Conservation (phyloP, 2,888 invertebrate genomes). For the Dasysyrphus albostriatus region DNA sequence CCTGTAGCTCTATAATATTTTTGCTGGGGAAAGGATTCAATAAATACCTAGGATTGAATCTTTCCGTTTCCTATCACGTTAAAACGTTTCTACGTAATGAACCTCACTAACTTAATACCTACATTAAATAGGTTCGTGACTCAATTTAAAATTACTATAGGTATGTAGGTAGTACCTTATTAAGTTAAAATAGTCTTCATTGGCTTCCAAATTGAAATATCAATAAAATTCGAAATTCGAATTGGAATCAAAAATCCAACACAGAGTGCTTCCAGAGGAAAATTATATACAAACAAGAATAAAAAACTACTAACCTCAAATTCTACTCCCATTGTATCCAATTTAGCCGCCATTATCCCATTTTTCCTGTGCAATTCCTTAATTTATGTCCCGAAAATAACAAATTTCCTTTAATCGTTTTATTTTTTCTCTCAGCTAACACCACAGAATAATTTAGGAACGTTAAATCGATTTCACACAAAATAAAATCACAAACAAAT, state of each 20-base stretch:
- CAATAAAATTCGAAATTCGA: constrained; percentile 16
- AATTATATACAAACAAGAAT: background rate
- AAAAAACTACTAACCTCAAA: constrained; percentile 59
- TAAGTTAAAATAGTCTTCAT: background rate
- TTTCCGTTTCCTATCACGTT: no score
- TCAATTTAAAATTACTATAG: background rate
- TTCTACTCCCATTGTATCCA: constrained; percentile 73
- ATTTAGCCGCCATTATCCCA: constrained; percentile 74
- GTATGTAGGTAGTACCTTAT: no score
- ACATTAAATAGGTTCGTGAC: no score
- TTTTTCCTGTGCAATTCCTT: constrained; percentile 51
- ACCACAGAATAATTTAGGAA: background rate
- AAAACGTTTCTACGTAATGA: no score
- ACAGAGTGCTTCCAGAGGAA: background rate
- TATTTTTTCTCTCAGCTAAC: constrained; percentile 1
- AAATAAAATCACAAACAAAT: constrained; percentile 15
- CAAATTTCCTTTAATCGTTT: constrained; percentile 29
- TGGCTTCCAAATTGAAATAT: background rate
- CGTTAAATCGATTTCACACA: constrained; percentile 54
- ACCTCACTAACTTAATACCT: no score
- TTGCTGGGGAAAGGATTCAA: no score
- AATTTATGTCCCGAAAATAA: constrained; percentile 38
- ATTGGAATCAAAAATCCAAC: background rate
- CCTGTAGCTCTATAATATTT: no score
- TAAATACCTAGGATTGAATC: no score